phyloP scores from a whole-genome alignment of 2,888 invertebrate species.

The Tetranychus piercei region DNA sequence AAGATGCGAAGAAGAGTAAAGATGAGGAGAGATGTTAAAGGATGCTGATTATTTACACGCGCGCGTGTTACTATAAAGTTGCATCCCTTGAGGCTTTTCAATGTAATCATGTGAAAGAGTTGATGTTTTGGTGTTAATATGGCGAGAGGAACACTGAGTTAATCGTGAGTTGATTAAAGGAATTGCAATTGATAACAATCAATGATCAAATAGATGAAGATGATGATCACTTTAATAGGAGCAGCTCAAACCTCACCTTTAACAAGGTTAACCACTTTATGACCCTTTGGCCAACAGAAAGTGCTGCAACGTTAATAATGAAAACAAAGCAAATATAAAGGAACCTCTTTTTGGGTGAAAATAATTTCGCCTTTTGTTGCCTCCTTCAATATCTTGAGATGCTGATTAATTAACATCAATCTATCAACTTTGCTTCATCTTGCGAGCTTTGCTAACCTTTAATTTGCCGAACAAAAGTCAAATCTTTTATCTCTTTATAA shows the following conservation, averaged over 20 bases:
- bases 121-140: not conserved
- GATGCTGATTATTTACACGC: not conserved
- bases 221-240: not conserved
- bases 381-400: not conserved
- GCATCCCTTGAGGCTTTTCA: not conserved
- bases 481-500: no score
- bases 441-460: no score
- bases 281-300: not conserved
- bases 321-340: not conserved
- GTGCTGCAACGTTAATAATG: no score
- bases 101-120: not conserved
- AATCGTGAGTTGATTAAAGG: not conserved
- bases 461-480: no score
- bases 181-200: not conserved
- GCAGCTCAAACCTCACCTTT: not conserved
- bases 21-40: not conserved
- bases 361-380: not conserved
- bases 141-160: not conserved
- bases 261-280: not conserved
- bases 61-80: not conserved
- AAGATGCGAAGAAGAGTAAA: not conserved
- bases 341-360: not conserved
- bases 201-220: not conserved
- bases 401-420: not conserved
- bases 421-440: no score